Evolutionary conservation across 1,140 invertebrate genomes (phyloP), one percentile per base, ranked within the genome.

Genomic region (Eciton burchellii): DNA sequence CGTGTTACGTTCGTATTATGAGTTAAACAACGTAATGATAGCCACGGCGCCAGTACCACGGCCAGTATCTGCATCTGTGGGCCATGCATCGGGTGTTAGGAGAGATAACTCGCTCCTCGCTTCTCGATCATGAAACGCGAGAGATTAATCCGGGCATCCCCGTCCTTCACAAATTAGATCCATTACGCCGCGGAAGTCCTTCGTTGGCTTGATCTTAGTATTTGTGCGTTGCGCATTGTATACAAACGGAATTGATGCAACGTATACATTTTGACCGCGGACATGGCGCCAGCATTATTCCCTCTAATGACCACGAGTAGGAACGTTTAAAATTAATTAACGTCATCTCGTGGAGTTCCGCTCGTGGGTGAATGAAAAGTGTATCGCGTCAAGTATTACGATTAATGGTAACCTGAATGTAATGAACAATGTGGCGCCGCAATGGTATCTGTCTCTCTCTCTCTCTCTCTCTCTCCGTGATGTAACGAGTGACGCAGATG

Each of bases 21-120:
- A 89, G 88, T 88, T 90, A 88, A 91, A 90, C 88, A 90, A 87
- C 90, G 89, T 90, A 91, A 92, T 90, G 90, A 92, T 92, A 92
- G 91, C 84, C 88, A 86, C 89, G 90, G 91, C 91, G 91, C 91
- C 91, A 91, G 86, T 77, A 88, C 76, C 74, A 63, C 71, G 63
- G 43, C 77, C n/a, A n/a, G 83, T 91, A 89, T 91, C 87, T 89
- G 73, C 74, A 77, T 70, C 47, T 63, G n/a, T 41, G 26, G 57
- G 24, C 21, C 52, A 86, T 81, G 72, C 88, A 89, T 89, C 87
- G 86, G 87, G 89, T 90, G 87, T 87, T 84, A 45, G 35, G 16
- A 41, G 1, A 26, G 11, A 54, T 19, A n/a, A n/a, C n/a, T n/a
- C n/a, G n/a, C n/a, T n/a, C n/a, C n/a, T n/a, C n/a, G n/a, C n/a